These are phyloP conservation scores for Allophyes oxyacanthae DNA, from an alignment of 2,888 invertebrate genomes.

Conservation along the genomic window DNA sequence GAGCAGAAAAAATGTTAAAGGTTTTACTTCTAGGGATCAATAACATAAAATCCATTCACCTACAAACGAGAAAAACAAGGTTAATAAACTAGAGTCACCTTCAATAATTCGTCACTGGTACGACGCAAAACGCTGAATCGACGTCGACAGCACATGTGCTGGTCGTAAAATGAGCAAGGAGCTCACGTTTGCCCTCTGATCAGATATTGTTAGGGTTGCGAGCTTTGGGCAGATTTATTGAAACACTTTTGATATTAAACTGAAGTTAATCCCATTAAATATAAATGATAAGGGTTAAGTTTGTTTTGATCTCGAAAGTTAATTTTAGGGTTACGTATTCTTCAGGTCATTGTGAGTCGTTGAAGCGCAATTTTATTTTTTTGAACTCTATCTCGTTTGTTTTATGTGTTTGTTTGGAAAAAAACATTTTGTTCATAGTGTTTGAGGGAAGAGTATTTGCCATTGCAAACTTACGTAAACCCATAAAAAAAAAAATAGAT, in stretches of 20 bases:
- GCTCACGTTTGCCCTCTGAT: slow-evolving; percentile 45
- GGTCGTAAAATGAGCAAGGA: slow-evolving; percentile 61
- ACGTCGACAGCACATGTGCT: slow-evolving; percentile 61
- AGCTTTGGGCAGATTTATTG: slow-evolving; percentile 31
- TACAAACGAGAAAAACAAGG: slow-evolving; percentile 57
- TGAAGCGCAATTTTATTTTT: too few relatives aligned
- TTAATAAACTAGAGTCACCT: slow-evolving; percentile 61
- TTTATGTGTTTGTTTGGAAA: too few relatives aligned
- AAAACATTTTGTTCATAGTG: too few relatives aligned
- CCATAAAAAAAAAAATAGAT: too few relatives aligned
- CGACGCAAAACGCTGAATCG: slow-evolving; percentile 52
- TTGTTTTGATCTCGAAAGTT: slow-evolving; percentile 36
- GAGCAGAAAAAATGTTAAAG: slow-evolving; percentile 30
- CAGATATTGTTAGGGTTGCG: slow-evolving; percentile 50
- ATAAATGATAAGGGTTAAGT: slow-evolving; percentile 42
- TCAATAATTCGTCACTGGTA: slow-evolving; percentile 60
- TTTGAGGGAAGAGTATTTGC: too few relatives aligned
- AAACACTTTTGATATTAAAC: slow-evolving; percentile 47
- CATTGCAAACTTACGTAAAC: too few relatives aligned
- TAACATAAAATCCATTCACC: slow-evolving; percentile 44
- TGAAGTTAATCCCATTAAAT: slow-evolving; percentile 42
- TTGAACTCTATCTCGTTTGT: too few relatives aligned
- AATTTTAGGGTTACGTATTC: slow-evolving; percentile 8
- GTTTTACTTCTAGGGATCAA: slow-evolving; percentile 30
- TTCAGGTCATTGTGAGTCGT: background rate